Evolutionary conservation across 2,113 vertebrate genomes (phyloP), one percentile per base, ranked within the genome.

Genomic region (Myrmecobius fasciatus): DNA sequence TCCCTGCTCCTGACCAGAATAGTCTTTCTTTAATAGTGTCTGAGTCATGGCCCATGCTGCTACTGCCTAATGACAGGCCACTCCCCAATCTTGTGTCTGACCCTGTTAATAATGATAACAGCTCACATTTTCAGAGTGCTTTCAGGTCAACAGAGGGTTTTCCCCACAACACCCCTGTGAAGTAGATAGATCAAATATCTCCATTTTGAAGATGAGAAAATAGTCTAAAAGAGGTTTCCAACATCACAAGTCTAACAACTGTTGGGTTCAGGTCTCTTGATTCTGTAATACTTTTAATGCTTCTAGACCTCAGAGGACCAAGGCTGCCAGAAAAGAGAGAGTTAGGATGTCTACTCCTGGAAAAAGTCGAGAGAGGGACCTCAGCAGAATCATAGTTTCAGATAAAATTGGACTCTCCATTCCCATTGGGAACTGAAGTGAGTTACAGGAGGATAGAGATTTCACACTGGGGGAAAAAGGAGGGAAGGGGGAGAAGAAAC

Each of bases 21-120:
- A 1, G 92, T 92, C 90, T 95, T 95, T 96, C 94, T 43, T 83
- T 93, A 96, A 97, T 53, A 48, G 52, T 92, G 95, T 91, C 96
- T 98, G 97, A 98, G 97, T 97, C 97, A 98, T 90, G 96, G 95
- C 91, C 67, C 17, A n/a, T 83, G 67, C n/a, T 83, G 67, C 67
- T 83, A 83, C 67, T 83, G 67, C n/a, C n/a, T 83, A 43, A 83
- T 83, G 67, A 43, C 20, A 43, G 67, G 67, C 67, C 67, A 8
- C 67, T 83, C 67, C n/a, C 67, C 67, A 83, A 83, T 83, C 67
- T 83, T 83, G 67, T 43, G 67, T 83, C 67, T 83, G 67, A 83
- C 67, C 60, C 67, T 83, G 67, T 83, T 83, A 83, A 75, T 75
- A 43, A 83, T 22, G 67, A 83, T 83, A 83, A 43, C 67, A 83